phyloP scores from a whole-genome alignment of 2,888 invertebrate species.

The Neoascia interrupta region DNA sequence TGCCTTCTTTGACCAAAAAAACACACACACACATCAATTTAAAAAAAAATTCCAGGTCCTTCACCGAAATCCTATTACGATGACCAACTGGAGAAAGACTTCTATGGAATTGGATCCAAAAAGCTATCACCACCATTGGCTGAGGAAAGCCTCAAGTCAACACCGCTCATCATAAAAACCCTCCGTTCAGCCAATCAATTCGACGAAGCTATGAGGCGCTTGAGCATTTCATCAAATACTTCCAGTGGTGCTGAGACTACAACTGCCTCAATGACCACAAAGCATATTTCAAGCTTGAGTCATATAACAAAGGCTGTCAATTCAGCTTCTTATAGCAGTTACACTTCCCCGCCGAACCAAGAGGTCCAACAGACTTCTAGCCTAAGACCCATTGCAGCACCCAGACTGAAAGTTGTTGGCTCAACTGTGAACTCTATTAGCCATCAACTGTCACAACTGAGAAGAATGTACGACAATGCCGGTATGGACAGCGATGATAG shows the following conservation, averaged over 20 bases:
- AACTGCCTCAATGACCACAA: slow-evolving; percentile 57
- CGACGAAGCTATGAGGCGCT: slow-evolving; percentile 78
- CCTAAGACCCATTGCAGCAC: slow-evolving; percentile 74
- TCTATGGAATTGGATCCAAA: slow-evolving; percentile 46
- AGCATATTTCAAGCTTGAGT: slow-evolving; percentile 56
- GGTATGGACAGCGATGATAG: slow-evolving; percentile 80
- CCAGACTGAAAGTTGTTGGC: slow-evolving; percentile 76
- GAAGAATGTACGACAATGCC: slow-evolving; percentile 77
- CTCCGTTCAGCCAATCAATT: slow-evolving; percentile 79
- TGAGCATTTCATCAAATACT: slow-evolving; percentile 77
- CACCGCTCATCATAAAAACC: slow-evolving; percentile 79
- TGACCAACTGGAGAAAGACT: slow-evolving; percentile 60
- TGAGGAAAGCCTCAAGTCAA: slow-evolving; percentile 78
- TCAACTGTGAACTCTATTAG: slow-evolving; percentile 76
- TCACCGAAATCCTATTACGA: slow-evolving; percentile 50
- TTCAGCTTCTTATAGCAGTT: slow-evolving; percentile 61
- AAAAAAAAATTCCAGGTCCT: slow-evolving; percentile 64
- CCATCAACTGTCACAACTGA: slow-evolving; percentile 77
- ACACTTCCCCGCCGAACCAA: slow-evolving; percentile 39
- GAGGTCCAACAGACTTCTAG: slow-evolving; percentile 13
- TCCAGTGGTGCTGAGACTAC: slow-evolving; percentile 75
- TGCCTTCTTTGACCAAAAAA: slow-evolving; percentile 51
- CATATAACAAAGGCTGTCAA: slow-evolving; percentile 48
- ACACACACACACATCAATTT: slow-evolving; percentile 58
- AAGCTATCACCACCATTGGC: slow-evolving; percentile 59